These are phyloP conservation scores for Alethe castanea DNA, from an alignment of 2,113 vertebrate genomes.

Conservation along the genomic window DNA sequence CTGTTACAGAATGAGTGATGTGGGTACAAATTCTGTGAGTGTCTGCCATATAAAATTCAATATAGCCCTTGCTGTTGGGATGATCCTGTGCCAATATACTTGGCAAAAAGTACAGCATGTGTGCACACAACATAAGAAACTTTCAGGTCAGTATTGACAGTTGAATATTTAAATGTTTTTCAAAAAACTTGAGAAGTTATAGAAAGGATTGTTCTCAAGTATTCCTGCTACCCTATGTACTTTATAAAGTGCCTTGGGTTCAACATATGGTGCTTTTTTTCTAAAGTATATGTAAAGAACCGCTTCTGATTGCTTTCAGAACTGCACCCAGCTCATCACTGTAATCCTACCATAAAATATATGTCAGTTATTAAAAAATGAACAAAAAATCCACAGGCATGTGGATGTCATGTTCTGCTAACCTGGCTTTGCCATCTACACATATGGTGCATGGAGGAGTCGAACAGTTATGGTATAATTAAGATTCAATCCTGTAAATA, in stretches of 20 bases:
- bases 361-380: constrained; percentile 19
- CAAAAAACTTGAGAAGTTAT: background rate
- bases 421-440: background rate
- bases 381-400: constrained; percentile 35
- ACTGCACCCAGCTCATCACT: background rate
- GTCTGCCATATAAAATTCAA: constrained; percentile 29
- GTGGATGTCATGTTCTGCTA: constrained; percentile 13
- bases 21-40: constrained; percentile 49
- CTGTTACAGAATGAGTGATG: constrained; percentile 54
- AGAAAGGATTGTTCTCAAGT: background rate
- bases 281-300: constrained; percentile 23
- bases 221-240: background rate
- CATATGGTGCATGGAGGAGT: background rate
- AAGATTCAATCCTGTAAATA: background rate
- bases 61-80: background rate
- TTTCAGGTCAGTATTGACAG: background rate
- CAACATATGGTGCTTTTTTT: constrained; percentile 16
- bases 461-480: background rate
- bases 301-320: constrained; percentile 48
- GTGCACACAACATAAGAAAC: background rate
- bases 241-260: background rate
- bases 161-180: background rate
- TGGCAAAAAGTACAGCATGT: background rate
- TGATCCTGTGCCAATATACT: background rate
- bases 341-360: background rate